Evolutionary conservation across 1,140 invertebrate genomes (phyloP).

Genomic region (Cataglyphis hispanica): DNA sequence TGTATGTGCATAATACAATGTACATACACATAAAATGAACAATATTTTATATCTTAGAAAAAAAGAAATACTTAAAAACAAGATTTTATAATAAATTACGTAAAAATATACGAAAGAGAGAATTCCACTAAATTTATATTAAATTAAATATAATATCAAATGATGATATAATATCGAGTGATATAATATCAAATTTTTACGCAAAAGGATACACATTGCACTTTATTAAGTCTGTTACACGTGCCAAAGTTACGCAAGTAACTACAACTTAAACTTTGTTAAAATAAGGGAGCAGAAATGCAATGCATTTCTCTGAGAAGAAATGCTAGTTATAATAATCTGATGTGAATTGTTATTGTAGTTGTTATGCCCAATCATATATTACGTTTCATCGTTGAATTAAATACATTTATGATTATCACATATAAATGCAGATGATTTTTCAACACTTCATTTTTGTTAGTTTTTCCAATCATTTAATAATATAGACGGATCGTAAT

Average conservation of each 20-base stretch:
- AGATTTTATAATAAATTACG: not conserved
- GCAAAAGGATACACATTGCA: not conserved
- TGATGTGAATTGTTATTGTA: not conserved
- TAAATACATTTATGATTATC: not conserved
- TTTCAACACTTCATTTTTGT: not conserved
- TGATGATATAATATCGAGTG: not conserved
- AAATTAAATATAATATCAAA: not conserved
- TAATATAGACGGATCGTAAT: not conserved
- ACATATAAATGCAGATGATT: not conserved
- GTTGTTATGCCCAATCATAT: not conserved
- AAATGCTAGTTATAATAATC: not conserved
- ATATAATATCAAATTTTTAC: not conserved
- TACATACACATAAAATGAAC: too few species aligned
- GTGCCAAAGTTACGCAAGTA: constrained; percentile 3
- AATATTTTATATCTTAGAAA: not conserved
- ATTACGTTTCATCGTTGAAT: not conserved
- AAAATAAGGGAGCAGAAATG: not conserved
- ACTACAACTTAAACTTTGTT: not conserved
- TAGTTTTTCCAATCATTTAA: not conserved
- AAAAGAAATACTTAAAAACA: not conserved
- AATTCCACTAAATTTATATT: not conserved
- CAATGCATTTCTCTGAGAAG: not conserved
- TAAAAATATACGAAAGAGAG: not conserved
- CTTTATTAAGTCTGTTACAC: not conserved
- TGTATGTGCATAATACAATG: too few species aligned